Evolutionary conservation across 2,888 invertebrate genomes (phyloP).

Genomic region (Ceramica pisi): DNA sequence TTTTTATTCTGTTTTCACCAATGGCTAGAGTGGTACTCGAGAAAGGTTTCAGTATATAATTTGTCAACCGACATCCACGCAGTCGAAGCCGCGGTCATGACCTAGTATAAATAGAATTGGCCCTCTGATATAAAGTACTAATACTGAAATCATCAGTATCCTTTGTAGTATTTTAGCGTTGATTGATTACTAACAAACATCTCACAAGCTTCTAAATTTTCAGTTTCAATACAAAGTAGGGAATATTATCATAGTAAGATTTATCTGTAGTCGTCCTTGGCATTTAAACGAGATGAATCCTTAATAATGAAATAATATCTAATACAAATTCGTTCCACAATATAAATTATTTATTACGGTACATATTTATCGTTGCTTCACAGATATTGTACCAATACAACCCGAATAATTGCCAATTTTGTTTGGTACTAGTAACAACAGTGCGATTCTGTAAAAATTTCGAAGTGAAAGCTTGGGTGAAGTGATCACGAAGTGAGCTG

Average conservation of each 20-base stretch:
- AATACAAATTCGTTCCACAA: not conserved
- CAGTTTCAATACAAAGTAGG: not conserved
- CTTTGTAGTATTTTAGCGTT: not conserved
- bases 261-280: not conserved
- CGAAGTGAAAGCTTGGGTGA: no score
- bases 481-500: no score
- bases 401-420: no score
- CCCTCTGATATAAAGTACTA: no score
- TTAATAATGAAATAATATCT: not conserved
- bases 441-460: no score
- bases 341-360: not conserved
- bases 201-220: not conserved
- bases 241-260: not conserved
- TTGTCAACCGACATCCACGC: no score
- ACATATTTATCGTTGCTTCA: not conserved
- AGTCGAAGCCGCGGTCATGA: no score
- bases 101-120: no score
- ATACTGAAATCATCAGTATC: not conserved
- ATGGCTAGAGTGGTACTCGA: no score
- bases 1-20: no score
- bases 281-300: conserved; percentile 3
- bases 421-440: no score
- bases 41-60: no score
- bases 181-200: not conserved
- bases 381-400: not conserved